A percentile compares a stretch with the other conserved stretches of the same genome.
Evolutionary conservation across 2,888 invertebrate species (phyloP).

Genomic region (Sipha maydis): DNA sequence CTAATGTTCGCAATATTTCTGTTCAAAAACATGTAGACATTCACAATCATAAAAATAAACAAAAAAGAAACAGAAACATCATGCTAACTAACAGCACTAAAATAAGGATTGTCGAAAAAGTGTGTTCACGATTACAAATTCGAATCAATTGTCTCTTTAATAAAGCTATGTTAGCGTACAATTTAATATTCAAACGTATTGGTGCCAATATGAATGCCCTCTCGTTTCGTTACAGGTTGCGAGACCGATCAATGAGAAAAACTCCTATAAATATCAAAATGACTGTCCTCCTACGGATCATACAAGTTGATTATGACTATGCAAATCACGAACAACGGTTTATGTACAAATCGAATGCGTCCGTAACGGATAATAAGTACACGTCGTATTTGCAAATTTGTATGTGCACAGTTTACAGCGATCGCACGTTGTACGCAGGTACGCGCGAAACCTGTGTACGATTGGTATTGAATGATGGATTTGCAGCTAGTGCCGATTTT

Average conservation of each 20-base stretch:
- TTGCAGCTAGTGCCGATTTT: no score
- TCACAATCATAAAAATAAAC: no score
- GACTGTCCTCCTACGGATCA: constrained; percentile 38
- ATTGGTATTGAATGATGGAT: no score
- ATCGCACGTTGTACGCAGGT: not conserved
- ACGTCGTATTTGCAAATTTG: not conserved
- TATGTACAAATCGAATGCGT: not conserved
- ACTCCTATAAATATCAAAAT: not conserved
- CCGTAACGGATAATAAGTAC: not conserved
- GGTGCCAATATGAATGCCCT: not conserved
- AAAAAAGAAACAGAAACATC: no score
- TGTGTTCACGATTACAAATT: not conserved
- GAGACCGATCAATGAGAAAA: not conserved
- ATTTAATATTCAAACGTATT: not conserved
- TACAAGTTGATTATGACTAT: constrained; percentile 35
- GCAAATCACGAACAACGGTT: constrained; percentile 29
- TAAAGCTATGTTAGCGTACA: not conserved
- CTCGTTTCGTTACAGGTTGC: not conserved
- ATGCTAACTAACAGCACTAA: no score
- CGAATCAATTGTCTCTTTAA: not conserved
- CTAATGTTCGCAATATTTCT: no score
- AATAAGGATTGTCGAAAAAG: no score
- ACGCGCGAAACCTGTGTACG: not conserved
- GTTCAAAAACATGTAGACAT: no score
- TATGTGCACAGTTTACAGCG: not conserved